Conservation (phyloP, 2,113 vertebrate species). For the Oenanthe melanoleuca region DNA sequence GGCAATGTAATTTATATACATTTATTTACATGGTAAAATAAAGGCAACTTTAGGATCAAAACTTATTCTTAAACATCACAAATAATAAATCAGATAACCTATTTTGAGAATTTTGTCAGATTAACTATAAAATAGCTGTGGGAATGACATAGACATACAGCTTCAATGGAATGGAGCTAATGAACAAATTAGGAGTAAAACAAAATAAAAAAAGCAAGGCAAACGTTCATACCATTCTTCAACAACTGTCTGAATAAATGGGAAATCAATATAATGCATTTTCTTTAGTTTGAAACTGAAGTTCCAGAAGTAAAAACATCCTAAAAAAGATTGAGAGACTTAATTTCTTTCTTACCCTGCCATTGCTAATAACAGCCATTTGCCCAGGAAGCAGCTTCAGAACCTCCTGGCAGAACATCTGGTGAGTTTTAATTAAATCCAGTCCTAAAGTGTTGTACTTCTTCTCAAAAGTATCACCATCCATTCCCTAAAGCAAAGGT, state of each 20-base stretch:
- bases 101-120: not conserved
- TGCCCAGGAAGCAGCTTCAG: constrained; percentile 87
- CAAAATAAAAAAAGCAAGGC: not conserved
- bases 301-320: not conserved
- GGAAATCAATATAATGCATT: not conserved
- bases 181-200: not conserved
- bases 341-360: constrained; percentile 83
- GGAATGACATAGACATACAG: not conserved
- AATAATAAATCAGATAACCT: not conserved
- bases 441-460: constrained; percentile 92
- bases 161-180: not conserved
- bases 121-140: not conserved
- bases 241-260: not conserved
- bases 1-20: not conserved
- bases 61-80: not conserved
- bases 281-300: not conserved
- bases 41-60: not conserved
- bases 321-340: not conserved
- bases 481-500: constrained; percentile 83
- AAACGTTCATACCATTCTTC: not conserved
- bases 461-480: constrained; percentile 88
- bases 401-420: constrained; percentile 88
- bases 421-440: constrained; percentile 87
- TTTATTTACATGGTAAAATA: not conserved
- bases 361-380: constrained; percentile 88